Conservation (phyloP, 2,797 vertebrate genomes). For the Luscinia megarhynchos region DNA sequence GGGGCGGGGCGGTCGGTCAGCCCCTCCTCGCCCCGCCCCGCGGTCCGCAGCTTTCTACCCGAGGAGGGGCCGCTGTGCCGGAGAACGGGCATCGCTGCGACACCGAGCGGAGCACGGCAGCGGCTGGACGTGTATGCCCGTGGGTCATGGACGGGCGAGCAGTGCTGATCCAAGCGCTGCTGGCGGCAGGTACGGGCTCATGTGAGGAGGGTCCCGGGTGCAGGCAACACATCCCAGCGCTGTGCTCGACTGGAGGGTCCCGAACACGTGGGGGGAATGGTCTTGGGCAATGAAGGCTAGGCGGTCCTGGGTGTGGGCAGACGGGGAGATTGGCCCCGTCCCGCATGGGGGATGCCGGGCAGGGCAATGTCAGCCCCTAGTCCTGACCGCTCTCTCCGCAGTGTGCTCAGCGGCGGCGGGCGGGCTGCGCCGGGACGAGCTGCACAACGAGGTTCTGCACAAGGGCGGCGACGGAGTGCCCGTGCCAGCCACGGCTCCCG, state of each 20-base stretch:
- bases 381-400: background rate
- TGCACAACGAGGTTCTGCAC: conserved; percentile 36
- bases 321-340: background rate
- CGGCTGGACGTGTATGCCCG: background rate
- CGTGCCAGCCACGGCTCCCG: conserved; percentile 14
- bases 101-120: fast-evolving
- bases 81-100: background rate
- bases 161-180: conserved; percentile 15
- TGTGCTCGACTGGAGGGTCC: background rate
- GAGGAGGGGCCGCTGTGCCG: background rate
- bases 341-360: background rate
- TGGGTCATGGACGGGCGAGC: background rate
- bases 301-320: background rate
- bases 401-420: conserved; percentile 14
- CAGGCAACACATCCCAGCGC: background rate
- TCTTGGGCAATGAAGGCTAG: background rate
- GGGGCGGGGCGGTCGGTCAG: background rate
- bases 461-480: background rate
- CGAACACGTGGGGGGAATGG: too few species aligned
- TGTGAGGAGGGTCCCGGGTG: background rate
- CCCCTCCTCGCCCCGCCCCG: background rate
- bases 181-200: background rate
- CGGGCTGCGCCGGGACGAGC: background rate
- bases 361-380: background rate
- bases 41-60: background rate